Percentiles rank a stretch among this genome's conserved stretches.
phyloP scores from a whole-genome alignment of 2,888 invertebrate species.

The Drosophila meridiana region DNA sequence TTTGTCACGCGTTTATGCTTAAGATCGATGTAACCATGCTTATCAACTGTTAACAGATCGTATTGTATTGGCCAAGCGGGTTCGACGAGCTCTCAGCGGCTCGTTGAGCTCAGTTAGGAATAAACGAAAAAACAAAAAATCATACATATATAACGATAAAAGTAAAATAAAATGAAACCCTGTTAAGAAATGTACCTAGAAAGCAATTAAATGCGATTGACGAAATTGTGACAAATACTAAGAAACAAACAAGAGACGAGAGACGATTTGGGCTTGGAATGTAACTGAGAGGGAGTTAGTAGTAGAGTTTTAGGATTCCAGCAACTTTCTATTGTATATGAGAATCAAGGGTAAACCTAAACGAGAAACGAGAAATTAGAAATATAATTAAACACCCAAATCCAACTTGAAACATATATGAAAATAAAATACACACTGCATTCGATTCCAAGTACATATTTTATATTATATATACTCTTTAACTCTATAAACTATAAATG shows the following conservation, averaged over 20 bases:
- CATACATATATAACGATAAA: slow-evolving; percentile 14
- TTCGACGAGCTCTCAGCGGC: neutral
- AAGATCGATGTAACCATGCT: slow-evolving; percentile 27
- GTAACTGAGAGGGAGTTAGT: neutral
- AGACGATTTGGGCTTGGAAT: slow-evolving; percentile 21
- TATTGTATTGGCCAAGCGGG: slow-evolving; percentile 46
- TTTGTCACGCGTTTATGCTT: neutral
- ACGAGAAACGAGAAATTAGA: slow-evolving; percentile 7
- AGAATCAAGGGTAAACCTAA: slow-evolving; percentile 17
- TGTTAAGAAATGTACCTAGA: slow-evolving; percentile 74
- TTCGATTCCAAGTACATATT: slow-evolving; percentile 79
- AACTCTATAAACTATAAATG: slow-evolving; percentile 54
- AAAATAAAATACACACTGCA: slow-evolving; percentile 52
- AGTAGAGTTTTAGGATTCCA: slow-evolving; percentile 17
- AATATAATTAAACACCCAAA: slow-evolving; percentile 6
- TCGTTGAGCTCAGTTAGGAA: slow-evolving; percentile 21
- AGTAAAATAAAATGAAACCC: slow-evolving; percentile 39
- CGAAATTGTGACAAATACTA: slow-evolving; percentile 79
- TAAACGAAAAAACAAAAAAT: neutral
- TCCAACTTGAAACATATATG: slow-evolving; percentile 52
- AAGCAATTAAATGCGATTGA: slow-evolving; percentile 80
- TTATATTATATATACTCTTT: slow-evolving; percentile 73
- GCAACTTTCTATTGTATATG: slow-evolving; percentile 48
- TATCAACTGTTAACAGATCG: slow-evolving; percentile 27
- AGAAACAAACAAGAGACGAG: slow-evolving; percentile 3